Base-by-base conservation (phyloP, 2,113 vertebrate species). In the Haemorhous mexicanus region DNA sequence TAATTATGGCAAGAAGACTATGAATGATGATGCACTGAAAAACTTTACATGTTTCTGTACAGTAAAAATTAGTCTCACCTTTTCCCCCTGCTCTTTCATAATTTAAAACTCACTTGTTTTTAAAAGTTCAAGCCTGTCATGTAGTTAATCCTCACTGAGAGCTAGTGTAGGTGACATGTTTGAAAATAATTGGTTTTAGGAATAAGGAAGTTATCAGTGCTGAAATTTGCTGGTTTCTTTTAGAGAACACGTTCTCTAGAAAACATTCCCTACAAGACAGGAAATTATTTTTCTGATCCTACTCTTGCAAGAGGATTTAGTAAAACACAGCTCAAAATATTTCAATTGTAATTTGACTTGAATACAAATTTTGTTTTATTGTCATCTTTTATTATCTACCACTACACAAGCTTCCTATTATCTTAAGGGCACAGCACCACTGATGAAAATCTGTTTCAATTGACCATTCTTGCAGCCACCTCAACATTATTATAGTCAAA, bases 121-220 rank as follows among this genome's bases (percentile, higher is more conserved):
- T 95, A 68, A 95, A 97, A 96, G 88, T 96, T 96, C 92, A 94
- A 84, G 49, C 35, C 92, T 97, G 91, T 85, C 93, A 88, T 58
- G 74, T 62, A 89, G 43, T 87, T 97, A 95, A 85, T 96, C 55
- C 81, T 94, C 92, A 78, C 46, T 47, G 67, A 88, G 83, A 89
- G 91, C 21, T 77, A n/a, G 64, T 33, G 30, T 68, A 77, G 93
- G 53, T 55, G 79, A 94, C 87, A 85, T 80, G 76, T 80, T 95
- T 90, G 89, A 94, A 95, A 95, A 95, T 67, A 89, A 92, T 93
- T 94, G 61, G 78, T 2, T 92, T 91, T 90, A 92, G 19, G 64
- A 93, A 88, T 76, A 93, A 70, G 39, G 89, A 92, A 4, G 2
- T 89, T 95, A 90, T 89, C 77, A 90, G 70, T 16, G 67, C 49